phyloP scores from a whole-genome alignment of 2,888 invertebrate genomes.

The Leptura quadrifasciata region DNA sequence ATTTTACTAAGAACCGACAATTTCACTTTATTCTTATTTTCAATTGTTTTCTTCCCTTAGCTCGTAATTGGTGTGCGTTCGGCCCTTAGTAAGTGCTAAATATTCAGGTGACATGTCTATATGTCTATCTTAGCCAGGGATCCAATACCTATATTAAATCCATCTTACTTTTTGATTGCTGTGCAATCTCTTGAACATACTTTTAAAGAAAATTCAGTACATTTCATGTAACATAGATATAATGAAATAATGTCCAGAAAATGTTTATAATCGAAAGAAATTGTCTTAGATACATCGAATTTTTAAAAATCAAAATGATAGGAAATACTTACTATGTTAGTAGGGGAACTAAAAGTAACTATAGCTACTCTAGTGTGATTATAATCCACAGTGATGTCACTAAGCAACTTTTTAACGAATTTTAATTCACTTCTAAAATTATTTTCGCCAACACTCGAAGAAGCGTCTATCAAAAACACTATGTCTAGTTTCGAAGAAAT shows the following conservation, averaged over 20 bases:
- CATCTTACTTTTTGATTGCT: no score
- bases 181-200: no score
- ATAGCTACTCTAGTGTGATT: slow-evolving; percentile 80
- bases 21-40: no score
- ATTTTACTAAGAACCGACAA: no score
- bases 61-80: no score
- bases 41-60: no score
- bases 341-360: slow-evolving; percentile 80
- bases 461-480: slow-evolving; percentile 82
- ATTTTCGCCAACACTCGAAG: slow-evolving; percentile 80
- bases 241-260: background rate
- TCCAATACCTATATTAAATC: no score
- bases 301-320: background rate
- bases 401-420: slow-evolving; percentile 81
- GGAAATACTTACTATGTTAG: slow-evolving; percentile 74
- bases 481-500: slow-evolving; percentile 74
- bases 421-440: slow-evolving; percentile 82
- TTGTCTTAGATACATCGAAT: no score
- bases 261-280: slow-evolving; percentile 6
- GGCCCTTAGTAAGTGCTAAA: no score
- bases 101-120: no score
- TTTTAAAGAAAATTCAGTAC: no score
- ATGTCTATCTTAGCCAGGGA: no score
- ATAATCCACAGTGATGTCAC: slow-evolving; percentile 80
- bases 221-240: background rate